Evolutionary conservation across 1,140 invertebrate species (phyloP), one percentile per base, ranked within the genome.

Genomic region (Neodiprion lecontei): DNA sequence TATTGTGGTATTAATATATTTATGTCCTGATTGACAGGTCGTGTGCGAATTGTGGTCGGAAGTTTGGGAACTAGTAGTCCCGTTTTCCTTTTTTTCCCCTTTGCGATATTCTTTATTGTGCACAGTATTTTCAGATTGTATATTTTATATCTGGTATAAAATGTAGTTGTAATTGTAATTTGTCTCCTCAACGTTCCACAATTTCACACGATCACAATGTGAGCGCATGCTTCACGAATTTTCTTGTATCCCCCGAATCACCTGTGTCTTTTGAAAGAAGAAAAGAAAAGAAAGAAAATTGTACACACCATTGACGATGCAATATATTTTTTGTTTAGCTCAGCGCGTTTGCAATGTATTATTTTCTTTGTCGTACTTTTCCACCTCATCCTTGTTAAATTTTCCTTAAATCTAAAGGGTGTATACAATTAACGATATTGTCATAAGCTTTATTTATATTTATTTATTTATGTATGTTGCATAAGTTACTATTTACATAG

Each of bases 261-360:
- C 12, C 17, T 65, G 61, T 65, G 1, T 65, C 4, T 14, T 65
- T 21, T 65, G 61, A 65, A 65, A 65, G 61, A 7, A 65, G 7
- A 65, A 65, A 65, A 65, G 17, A 65, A 65, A 65, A 65, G 7
- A 7, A 65, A 65, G 17, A 65, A 65, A 65, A 85, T 82, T 84
- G 75, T 84, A 82, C 74, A 79, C 79, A 83, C 75, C 78, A 81
- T 81, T 72, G 68, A 79, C 75, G 79, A 84, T 85, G 83, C 84
- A 83, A 85, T 87, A 84, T 83, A 84, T 83, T 85, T 85, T 40
- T 85, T 86, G 74, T 85, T 82, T 83, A 82, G 80, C 79, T 81
- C 72, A 75, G 1, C 3, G 17, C 17, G 12, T 65, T 65, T 65
- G 12, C 61, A 14, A 65, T 65, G 61, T 65, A 17, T 65, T 65